Conservation (phyloP, 2,888 invertebrate species). For the Axea sp. region DNA sequence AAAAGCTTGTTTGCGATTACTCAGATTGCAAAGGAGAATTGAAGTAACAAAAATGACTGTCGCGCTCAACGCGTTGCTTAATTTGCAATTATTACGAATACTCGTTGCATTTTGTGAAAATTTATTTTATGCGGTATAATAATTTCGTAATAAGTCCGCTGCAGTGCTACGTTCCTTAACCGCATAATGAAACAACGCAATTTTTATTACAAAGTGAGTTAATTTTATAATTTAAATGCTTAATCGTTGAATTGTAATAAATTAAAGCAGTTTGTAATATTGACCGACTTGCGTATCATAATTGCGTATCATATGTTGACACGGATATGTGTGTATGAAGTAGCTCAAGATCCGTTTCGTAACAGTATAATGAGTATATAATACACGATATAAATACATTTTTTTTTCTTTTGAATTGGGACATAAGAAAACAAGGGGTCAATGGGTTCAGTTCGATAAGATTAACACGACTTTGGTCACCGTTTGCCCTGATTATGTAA, state of each 20-base stretch:
- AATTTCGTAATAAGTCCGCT: slow-evolving; percentile 32
- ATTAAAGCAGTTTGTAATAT: slow-evolving; percentile 60
- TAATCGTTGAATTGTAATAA: slow-evolving; percentile 50
- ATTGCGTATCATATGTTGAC: slow-evolving; percentile 59
- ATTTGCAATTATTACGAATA: slow-evolving; percentile 44
- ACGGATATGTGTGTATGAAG: slow-evolving; percentile 57
- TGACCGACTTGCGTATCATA: slow-evolving; percentile 60
- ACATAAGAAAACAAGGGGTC: slow-evolving; percentile 71
- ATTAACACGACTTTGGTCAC: slow-evolving; percentile 66
- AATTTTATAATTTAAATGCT: slow-evolving; percentile 53
- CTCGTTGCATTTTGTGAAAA: slow-evolving; percentile 38
- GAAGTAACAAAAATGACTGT: slow-evolving; percentile 28
- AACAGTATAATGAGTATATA: slow-evolving; percentile 61
- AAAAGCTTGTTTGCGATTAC: too few species aligned
- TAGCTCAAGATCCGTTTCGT: slow-evolving; percentile 61
- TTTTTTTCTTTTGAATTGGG: slow-evolving; percentile 68
- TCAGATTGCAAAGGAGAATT: too few species aligned
- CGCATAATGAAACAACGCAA: slow-evolving; percentile 29
- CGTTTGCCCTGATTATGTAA: slow-evolving; percentile 68
- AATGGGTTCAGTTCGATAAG: slow-evolving; percentile 70
- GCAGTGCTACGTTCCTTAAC: slow-evolving; percentile 4
- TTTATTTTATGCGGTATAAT: slow-evolving; percentile 30
- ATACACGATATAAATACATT: slow-evolving; percentile 52
- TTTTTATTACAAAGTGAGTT: slow-evolving; percentile 42
- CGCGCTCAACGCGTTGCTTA: slow-evolving; percentile 18